Evolutionary conservation across 2,113 vertebrate species (phyloP).

Genomic region (Puffinus mauretanicus): DNA sequence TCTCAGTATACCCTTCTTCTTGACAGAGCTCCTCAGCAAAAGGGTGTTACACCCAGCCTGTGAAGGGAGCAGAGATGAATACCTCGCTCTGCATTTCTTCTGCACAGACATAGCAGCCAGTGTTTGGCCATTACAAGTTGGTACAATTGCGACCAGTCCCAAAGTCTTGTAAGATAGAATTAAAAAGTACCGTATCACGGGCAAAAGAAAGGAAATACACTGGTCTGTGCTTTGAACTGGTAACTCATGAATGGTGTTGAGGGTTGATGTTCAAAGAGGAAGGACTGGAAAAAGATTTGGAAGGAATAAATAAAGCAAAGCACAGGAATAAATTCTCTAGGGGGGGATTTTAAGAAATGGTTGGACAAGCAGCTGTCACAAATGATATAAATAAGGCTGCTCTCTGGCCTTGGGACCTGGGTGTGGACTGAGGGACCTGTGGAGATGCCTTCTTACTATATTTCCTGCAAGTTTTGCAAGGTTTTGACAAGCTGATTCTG

Average conservation of each 20-base stretch:
- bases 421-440: not conserved
- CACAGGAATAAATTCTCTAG: not conserved
- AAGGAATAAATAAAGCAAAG: not conserved
- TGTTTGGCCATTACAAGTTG: not conserved
- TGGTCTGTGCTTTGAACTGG: not conserved
- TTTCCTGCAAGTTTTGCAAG: not conserved
- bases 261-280: not conserved
- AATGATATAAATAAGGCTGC: not conserved
- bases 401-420: not conserved
- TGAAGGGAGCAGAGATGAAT: not conserved
- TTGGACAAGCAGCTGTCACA: not conserved
- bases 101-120: not conserved
- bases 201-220: not conserved
- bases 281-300: not conserved
- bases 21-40: not conserved
- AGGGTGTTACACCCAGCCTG: not conserved
- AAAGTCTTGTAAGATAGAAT: not conserved
- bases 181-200: not conserved
- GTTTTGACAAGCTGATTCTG: not conserved
- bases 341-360: not conserved
- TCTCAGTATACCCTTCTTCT: not conserved
- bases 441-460: not conserved
- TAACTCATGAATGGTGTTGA: not conserved
- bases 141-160: not conserved
- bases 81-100: rapidly evolving